Evolutionary conservation across 2,113 vertebrate species (phyloP).

Genomic region (Epinephelus lanceolatus): DNA sequence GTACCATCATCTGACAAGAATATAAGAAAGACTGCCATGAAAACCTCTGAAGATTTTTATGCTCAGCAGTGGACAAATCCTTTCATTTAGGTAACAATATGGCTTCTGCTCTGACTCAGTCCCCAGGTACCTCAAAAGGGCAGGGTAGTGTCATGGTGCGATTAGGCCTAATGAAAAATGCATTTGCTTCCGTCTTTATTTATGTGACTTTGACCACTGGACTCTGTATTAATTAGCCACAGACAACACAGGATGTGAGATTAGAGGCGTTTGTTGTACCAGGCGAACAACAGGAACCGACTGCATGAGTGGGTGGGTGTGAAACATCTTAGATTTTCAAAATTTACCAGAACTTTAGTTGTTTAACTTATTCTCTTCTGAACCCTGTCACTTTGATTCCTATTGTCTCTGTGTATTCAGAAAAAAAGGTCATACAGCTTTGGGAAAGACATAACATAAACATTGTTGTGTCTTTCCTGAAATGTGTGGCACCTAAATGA

Average conservation of each 20-base stretch:
- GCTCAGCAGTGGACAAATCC: background rate
- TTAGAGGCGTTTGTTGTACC: background rate
- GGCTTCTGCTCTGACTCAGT: constrained; percentile 3
- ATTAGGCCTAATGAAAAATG: constrained; percentile 5
- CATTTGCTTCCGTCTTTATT: background rate
- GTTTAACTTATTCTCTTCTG: constrained; percentile 1
- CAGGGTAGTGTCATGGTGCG: background rate
- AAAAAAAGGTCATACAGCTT: background rate
- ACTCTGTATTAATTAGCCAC: constrained; percentile 35
- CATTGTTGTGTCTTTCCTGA: background rate
- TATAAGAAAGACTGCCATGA: background rate
- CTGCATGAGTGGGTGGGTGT: background rate
- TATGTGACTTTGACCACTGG: constrained; percentile 10
- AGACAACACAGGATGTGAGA: constrained; percentile 24
- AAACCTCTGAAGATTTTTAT: background rate
- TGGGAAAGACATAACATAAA: background rate
- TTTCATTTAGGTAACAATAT: constrained; percentile 5
- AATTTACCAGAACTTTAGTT: background rate
- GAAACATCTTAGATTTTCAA: background rate
- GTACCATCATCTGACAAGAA: background rate
- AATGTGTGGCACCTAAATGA: background rate
- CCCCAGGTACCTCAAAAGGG: background rate
- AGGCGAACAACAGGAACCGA: background rate
- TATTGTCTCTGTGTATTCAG: background rate
- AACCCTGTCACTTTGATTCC: background rate